Evolutionary conservation across 2,888 invertebrate species (phyloP).

Genomic region (Conus canariensis): DNA sequence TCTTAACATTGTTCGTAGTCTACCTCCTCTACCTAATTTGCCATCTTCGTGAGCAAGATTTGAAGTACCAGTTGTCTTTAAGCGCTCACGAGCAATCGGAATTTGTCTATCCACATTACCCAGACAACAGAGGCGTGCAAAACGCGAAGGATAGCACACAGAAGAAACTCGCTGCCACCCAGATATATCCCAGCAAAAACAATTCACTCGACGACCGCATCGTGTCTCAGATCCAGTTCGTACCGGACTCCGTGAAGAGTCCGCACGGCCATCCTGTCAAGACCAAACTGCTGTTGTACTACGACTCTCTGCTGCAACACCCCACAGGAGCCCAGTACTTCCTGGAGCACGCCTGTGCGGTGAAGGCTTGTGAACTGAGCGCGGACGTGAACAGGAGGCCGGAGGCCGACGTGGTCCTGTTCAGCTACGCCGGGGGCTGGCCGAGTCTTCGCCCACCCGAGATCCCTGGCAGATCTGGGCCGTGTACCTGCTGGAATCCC

Average conservation of each 20-base stretch:
- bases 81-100: background rate
- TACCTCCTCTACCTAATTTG: no score
- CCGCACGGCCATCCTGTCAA: conserved; percentile 53
- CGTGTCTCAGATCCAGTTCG: conserved; percentile 67
- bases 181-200: conserved; percentile 56
- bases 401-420: conserved; percentile 92
- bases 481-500: conserved; percentile 95
- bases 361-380: conserved; percentile 90
- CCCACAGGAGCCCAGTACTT: conserved; percentile 83
- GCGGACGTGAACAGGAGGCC: conserved; percentile 86
- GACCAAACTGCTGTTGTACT: conserved; percentile 65
- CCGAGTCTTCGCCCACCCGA: conserved; percentile 53
- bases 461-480: conserved; percentile 86
- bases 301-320: conserved; percentile 59
- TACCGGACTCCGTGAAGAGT: conserved; percentile 54
- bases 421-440: conserved; percentile 67
- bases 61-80: no score
- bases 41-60: no score
- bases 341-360: conserved; percentile 88
- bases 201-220: conserved; percentile 70
- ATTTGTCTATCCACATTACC: background rate
- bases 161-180: background rate
- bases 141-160: background rate
- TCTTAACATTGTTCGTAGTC: no score
- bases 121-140: background rate